These are phyloP conservation scores for Tromatobia lineatoria DNA, from an alignment of 2,888 invertebrate species.

Conservation along the genomic window DNA sequence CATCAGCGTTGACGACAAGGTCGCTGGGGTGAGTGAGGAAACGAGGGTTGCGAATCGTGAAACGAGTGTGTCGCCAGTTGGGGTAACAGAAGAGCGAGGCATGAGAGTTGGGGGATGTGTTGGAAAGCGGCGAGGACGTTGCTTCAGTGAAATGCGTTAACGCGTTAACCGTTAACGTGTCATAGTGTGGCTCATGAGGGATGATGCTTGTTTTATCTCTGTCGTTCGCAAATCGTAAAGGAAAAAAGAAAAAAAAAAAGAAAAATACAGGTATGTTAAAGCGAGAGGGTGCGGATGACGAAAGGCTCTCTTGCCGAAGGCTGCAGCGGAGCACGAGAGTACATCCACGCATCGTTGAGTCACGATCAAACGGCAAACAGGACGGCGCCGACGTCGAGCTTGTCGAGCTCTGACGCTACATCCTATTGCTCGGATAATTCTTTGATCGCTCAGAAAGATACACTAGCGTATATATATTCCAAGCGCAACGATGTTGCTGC, in stretches of 20 bases:
- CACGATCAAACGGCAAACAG: slow-evolving; percentile 80
- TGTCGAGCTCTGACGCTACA: slow-evolving; percentile 48
- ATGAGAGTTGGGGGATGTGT: neutral
- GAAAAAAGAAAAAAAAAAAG: slow-evolving; percentile 5
- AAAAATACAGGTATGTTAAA: slow-evolving; percentile 47
- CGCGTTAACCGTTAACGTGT: slow-evolving; percentile 75
- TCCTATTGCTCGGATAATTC: slow-evolving; percentile 78
- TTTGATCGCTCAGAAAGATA: slow-evolving; percentile 83
- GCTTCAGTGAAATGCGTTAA: slow-evolving; percentile 75
- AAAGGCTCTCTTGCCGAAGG: slow-evolving; percentile 40
- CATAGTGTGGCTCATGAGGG: slow-evolving; percentile 57
- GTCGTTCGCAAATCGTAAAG: slow-evolving; percentile 35
- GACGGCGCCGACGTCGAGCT: slow-evolving; percentile 73
- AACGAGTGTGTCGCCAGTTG: slow-evolving; percentile 48
- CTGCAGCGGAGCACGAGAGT: slow-evolving; percentile 48
- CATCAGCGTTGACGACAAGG: slow-evolving; percentile 48
- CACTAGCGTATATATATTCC: slow-evolving; percentile 66
- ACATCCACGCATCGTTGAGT: slow-evolving; percentile 77
- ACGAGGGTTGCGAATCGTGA: slow-evolving; percentile 59
- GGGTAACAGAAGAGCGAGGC: slow-evolving; percentile 44
- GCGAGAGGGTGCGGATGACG: slow-evolving; percentile 33
- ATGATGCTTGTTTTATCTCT: slow-evolving; percentile 32
- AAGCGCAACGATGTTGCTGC: slow-evolving; percentile 5
- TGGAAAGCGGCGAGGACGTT: neutral
- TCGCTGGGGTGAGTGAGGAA: slow-evolving; percentile 55